Evolutionary conservation across 2,888 invertebrate species (phyloP), one percentile per base, ranked within the genome.

Genomic region (Prenolepis imparis): DNA sequence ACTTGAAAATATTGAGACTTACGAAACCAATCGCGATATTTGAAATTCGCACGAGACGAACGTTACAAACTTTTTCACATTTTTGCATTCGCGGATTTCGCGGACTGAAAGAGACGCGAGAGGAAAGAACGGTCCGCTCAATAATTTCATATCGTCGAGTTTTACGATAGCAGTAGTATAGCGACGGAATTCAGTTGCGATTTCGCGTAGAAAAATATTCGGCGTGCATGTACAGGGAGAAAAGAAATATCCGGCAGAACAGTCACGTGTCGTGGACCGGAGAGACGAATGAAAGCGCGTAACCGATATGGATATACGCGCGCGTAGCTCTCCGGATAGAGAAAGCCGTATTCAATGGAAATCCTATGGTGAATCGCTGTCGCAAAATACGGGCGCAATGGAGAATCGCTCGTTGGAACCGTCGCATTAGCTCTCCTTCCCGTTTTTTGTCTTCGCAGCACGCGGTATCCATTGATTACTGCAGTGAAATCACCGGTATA

Each of bases 331-430:
- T 77, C 24, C 39, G 44, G 36, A 39, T 59, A 67, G 63, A 67
- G 63, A 73, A 67, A 55, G n/a, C 48, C 72, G 73, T 41, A 55
- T 80, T 75, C 52, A 63, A 84, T 87, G 41, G 80, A 84, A 77
- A 74, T 72, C 55, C 84, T 80, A 80, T 57, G 82, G 73, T 59
- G 68, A 44, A 83, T 83, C 55, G 41, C 52, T 59, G 32, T 59
- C 63, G 57, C 28, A 55, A 82, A 81, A 87, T 72, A 68, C 70
- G 36, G 66, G 44, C 72, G 41, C 39, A 72, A 78, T 66, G 77
- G 61, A 41, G 36, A 75, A 61, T 39, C 24, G 74, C 57, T 64
- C 59, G 36, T 39, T 44, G n/a, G n/a, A 52, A 52, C 48, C 3
- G 48, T 52, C n/a, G 48, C n/a, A 52, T 52, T 52, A n/a, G n/a